A percentile compares a stretch with the other conserved stretches of the same genome.
phyloP scores from a whole-genome alignment of 2,113 vertebrate species.

The Seriola rivoliana region DNA sequence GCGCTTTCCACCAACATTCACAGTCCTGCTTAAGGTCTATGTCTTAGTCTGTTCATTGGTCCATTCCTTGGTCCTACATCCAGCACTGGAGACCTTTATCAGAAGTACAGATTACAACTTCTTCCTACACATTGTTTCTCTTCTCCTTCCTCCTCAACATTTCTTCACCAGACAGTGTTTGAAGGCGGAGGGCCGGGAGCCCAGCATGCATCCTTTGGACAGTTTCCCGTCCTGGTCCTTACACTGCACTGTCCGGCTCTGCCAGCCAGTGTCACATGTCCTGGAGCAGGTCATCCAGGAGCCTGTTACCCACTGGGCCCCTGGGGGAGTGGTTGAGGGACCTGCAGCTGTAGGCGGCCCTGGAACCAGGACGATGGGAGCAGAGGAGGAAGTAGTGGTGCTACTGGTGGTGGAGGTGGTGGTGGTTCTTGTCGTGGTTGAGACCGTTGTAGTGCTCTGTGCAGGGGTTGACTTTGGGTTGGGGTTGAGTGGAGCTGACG shows the following conservation, averaged over 20 bases:
- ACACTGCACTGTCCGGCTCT: constrained; percentile 97
- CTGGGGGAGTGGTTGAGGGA: constrained; percentile 54
- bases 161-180: constrained; percentile 94
- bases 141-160: constrained; percentile 85
- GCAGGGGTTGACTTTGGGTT: constrained; percentile 4
- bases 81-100: constrained; percentile 44
- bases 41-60: constrained; percentile 28
- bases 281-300: constrained; percentile 94
- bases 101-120: constrained; percentile 18
- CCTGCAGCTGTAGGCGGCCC: constrained; percentile 66
- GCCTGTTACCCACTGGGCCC: constrained; percentile 92
- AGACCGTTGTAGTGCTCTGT: constrained; percentile 26
- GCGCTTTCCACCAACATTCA: constrained; percentile 51
- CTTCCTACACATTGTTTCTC: background rate
- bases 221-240: constrained; percentile 90
- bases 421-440: constrained; percentile 54
- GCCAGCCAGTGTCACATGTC: constrained; percentile 97
- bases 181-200: constrained; percentile 92
- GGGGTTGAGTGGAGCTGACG: constrained; percentile 26
- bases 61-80: constrained; percentile 49
- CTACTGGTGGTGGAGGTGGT: constrained; percentile 43
- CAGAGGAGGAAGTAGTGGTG: constrained; percentile 62
- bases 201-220: constrained; percentile 90
- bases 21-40: constrained; percentile 42
- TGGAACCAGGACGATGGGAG: constrained; percentile 69